Evolutionary conservation across 2,113 vertebrate species (phyloP).

Genomic region (Centropristis striata): DNA sequence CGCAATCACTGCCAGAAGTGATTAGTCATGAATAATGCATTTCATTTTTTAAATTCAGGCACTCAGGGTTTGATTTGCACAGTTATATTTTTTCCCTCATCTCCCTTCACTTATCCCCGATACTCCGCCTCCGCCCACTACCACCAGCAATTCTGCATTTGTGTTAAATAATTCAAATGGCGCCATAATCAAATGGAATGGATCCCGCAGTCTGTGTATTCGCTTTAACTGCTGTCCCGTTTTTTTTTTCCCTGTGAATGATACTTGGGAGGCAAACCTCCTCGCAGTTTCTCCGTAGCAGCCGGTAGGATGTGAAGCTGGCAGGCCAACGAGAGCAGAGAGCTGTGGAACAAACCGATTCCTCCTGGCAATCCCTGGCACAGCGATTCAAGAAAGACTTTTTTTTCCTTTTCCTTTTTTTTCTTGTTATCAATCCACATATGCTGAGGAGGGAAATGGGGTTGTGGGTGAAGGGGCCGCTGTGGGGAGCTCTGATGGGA

Average conservation of each 20-base stretch:
- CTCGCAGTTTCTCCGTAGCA: slow-evolving; percentile 27
- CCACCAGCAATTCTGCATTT: slow-evolving; percentile 55
- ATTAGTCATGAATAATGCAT: slow-evolving; percentile 82
- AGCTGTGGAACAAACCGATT: slow-evolving; percentile 71
- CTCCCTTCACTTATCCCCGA: slow-evolving; percentile 45
- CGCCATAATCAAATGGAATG: slow-evolving; percentile 68
- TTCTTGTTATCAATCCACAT: slow-evolving; percentile 60
- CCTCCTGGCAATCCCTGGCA: slow-evolving; percentile 61
- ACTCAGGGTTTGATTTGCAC: slow-evolving; percentile 72
- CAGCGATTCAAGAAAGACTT: slow-evolving; percentile 22
- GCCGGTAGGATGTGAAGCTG: slow-evolving; percentile 43
- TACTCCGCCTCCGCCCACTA: slow-evolving; percentile 46
- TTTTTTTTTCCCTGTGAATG: slow-evolving; percentile 42
- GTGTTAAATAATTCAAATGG: slow-evolving; percentile 76
- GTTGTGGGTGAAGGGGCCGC: slow-evolving; percentile 27
- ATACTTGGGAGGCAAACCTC: slow-evolving; percentile 49
- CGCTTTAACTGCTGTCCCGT: slow-evolving; percentile 47
- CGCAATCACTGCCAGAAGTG: slow-evolving; percentile 76
- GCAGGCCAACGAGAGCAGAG: slow-evolving; percentile 37
- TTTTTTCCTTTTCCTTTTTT: background rate
- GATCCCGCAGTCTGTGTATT: slow-evolving; percentile 56
- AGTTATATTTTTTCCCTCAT: slow-evolving; percentile 67
- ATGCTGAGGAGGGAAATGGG: slow-evolving; percentile 54
- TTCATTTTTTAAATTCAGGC: slow-evolving; percentile 69
- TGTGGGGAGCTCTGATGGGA: slow-evolving; percentile 11